These are phyloP conservation scores for Pseudeuparius sepicola DNA, from an alignment of 2,888 invertebrate genomes.

Conservation along the genomic window DNA sequence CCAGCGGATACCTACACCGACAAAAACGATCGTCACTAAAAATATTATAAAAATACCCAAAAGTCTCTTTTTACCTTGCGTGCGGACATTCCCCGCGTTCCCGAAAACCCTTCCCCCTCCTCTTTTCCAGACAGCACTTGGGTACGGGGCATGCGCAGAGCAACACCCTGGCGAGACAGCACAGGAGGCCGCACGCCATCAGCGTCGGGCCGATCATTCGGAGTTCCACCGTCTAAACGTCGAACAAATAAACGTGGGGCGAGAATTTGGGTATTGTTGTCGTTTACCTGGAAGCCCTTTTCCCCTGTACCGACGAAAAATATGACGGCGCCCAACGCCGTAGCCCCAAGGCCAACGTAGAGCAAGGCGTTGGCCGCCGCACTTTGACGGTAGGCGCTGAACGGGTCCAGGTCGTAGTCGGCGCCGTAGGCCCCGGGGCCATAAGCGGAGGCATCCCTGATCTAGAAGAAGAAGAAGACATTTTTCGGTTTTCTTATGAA, in stretches of 20 bases:
- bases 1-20: constrained; percentile 38
- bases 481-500: not conserved
- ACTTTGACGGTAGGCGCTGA: constrained; percentile 58
- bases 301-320: constrained; percentile 87
- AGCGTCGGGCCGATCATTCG: constrained; percentile 74
- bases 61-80: too few species aligned
- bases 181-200: constrained; percentile 62
- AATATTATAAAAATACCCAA: too few species aligned
- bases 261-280: too few species aligned
- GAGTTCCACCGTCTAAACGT: constrained; percentile 62
- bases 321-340: constrained; percentile 76
- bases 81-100: constrained; percentile 38
- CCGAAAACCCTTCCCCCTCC: constrained; percentile 52
- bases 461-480: not conserved
- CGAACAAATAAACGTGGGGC: too few species aligned
- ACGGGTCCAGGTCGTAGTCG: too few species aligned
- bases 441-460: too few species aligned
- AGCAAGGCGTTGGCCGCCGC: constrained; percentile 76
- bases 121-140: constrained; percentile 58
- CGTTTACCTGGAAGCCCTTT: constrained; percentile 59
- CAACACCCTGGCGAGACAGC: constrained; percentile 72
- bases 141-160: constrained; percentile 76
- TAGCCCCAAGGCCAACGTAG: constrained; percentile 75
- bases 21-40: too few species aligned
- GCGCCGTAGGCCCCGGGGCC: too few species aligned